These are phyloP conservation scores for Percopsis transmontana DNA, from an alignment of 2,113 vertebrate genomes.

Conservation along the genomic window DNA sequence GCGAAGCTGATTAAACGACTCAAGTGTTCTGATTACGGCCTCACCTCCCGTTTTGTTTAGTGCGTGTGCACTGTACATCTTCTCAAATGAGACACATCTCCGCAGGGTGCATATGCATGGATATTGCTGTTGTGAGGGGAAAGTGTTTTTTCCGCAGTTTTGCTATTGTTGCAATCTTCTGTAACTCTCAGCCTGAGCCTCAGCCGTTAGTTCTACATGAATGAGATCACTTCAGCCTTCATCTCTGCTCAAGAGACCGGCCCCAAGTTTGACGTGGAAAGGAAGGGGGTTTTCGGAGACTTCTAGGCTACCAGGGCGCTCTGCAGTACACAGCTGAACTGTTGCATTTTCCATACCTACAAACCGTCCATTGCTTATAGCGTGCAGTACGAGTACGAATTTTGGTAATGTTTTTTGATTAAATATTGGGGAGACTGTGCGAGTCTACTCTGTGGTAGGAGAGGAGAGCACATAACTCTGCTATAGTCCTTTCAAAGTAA, in stretches of 20 bases:
- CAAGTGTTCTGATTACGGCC: conserved; percentile 71
- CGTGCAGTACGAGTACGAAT: too few relatives aligned
- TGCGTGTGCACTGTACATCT: not conserved
- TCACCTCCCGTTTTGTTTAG: conserved; percentile 35
- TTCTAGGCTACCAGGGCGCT: conserved; percentile 33
- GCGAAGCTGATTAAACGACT: conserved; percentile 70
- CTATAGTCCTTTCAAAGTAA: too few relatives aligned
- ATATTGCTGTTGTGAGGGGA: not conserved
- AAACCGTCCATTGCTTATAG: too few relatives aligned
- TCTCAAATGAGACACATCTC: not conserved
- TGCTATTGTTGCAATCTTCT: not conserved
- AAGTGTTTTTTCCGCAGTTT: conserved; percentile 1
- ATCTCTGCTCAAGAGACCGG: conserved; percentile 59
- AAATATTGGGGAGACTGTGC: too few relatives aligned
- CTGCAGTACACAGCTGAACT: conserved; percentile 29
- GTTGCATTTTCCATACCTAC: not conserved
- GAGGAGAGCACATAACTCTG: too few relatives aligned
- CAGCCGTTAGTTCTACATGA: conserved; percentile 72
- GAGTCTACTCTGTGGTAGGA: too few relatives aligned
- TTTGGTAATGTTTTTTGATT: too few relatives aligned
- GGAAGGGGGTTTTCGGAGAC: conserved; percentile 35
- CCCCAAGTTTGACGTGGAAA: conserved; percentile 45
- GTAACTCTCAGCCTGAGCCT: conserved; percentile 43
- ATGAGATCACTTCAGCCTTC: conserved; percentile 57
- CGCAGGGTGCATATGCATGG: not conserved